A percentile compares a stretch with the other conserved stretches of the same genome.
These are phyloP conservation scores for Tetragnatha montana DNA, from an alignment of 2,888 invertebrate species.

Conservation along the genomic window DNA sequence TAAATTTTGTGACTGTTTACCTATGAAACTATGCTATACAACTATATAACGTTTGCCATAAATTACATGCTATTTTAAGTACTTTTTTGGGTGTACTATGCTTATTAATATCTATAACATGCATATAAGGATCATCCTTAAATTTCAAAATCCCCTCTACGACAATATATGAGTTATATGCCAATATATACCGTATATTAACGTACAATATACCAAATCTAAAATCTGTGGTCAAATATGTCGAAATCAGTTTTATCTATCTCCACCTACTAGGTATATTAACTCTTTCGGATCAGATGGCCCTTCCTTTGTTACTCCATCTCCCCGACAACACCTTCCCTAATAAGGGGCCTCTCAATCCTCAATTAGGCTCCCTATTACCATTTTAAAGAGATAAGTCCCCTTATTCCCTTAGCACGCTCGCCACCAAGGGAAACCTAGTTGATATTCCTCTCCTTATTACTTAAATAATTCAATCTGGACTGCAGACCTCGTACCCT, in stretches of 20 bases:
- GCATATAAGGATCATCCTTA: too few species aligned
- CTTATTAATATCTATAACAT: too few species aligned
- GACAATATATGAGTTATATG: too few species aligned
- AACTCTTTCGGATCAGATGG: background rate
- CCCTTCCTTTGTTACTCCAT: slow-evolving; percentile 19
- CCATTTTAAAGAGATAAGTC: slow-evolving; percentile 54
- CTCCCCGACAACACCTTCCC: slow-evolving; percentile 15
- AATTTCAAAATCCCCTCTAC: too few species aligned
- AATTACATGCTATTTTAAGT: too few species aligned
- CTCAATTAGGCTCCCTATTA: slow-evolving; percentile 46
- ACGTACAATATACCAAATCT: too few species aligned
- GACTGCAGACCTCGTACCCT: slow-evolving; percentile 3
- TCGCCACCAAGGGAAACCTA: background rate
- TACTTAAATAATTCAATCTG: slow-evolving; percentile 57
- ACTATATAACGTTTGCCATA: too few species aligned
- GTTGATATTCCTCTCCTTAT: background rate
- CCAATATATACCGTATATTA: too few species aligned
- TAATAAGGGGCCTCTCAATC: slow-evolving; percentile 44
- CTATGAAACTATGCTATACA: too few species aligned
- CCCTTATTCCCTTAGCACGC: background rate
- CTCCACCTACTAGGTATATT: background rate
- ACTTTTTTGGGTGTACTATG: too few species aligned
- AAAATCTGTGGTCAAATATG: background rate
- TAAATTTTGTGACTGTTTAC: too few species aligned
- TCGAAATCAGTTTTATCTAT: background rate